phyloP scores from a whole-genome alignment of 2,888 invertebrate species.

The Herminia tarsipennalis region DNA sequence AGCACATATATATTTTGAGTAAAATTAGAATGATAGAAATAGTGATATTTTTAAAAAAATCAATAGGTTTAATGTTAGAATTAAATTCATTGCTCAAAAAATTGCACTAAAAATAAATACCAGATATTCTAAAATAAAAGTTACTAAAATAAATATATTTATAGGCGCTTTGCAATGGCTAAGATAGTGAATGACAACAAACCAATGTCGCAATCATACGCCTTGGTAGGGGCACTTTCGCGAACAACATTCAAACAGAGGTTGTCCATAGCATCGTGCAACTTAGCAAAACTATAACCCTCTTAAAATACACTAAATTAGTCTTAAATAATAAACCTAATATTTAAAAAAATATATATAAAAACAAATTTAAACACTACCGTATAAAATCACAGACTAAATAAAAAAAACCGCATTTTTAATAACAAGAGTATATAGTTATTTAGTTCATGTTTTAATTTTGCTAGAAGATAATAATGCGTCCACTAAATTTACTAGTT shows the following conservation, averaged over 20 bases:
- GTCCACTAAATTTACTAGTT: conserved; percentile 42
- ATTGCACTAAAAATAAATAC: not conserved
- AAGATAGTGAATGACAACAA: conserved; percentile 41
- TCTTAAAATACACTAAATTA: not conserved
- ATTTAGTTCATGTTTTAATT: conserved; percentile 8
- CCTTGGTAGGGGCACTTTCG: conserved; percentile 68
- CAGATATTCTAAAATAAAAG: not conserved
- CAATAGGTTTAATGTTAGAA: too few relatives aligned
- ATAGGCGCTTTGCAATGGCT: conserved; percentile 27
- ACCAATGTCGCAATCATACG: conserved; percentile 54
- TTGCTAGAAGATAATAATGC: conserved; percentile 46
- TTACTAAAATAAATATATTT: not conserved
- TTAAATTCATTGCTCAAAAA: too few relatives aligned
- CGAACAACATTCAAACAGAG: conserved; percentile 49
- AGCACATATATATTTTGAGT: too few relatives aligned
- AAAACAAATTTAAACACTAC: not conserved
- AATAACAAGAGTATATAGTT: too few relatives aligned
- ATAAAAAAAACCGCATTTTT: too few relatives aligned
- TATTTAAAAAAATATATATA: conserved; percentile 3
- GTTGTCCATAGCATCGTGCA: conserved; percentile 41
- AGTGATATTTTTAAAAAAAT: too few relatives aligned
- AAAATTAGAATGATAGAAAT: too few relatives aligned
- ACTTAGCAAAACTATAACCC: conserved; percentile 11
- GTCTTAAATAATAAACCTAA: conserved; percentile 4
- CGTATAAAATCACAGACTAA: too few relatives aligned